These are phyloP conservation scores for Oligia fasciuncula DNA, from an alignment of 2,888 invertebrate genomes.

Conservation along the genomic window DNA sequence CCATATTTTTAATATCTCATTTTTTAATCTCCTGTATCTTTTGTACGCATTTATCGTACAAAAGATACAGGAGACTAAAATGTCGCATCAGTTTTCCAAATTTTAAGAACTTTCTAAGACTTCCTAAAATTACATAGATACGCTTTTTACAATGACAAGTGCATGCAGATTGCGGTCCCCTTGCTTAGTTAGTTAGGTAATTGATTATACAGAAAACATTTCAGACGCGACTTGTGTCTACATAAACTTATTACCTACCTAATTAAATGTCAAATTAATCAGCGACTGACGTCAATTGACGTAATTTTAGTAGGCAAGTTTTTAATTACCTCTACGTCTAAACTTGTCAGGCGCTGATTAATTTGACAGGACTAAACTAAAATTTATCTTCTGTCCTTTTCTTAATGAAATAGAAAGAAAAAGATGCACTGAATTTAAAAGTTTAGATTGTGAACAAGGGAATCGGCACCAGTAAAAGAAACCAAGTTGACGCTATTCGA, in stretches of 20 bases:
- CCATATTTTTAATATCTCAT: background rate
- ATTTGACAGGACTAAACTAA: too few relatives aligned
- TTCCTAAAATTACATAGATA: background rate
- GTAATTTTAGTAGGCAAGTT: too few relatives aligned
- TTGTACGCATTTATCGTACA: background rate
- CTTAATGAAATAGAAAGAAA: too few relatives aligned
- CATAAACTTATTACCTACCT: conserved; percentile 7
- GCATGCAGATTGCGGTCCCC: background rate
- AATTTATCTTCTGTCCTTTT: too few relatives aligned
- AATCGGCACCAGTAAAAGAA: background rate
- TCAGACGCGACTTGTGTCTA: background rate
- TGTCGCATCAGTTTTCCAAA: background rate
- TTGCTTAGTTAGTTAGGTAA: background rate
- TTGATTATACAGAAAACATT: conserved; percentile 23
- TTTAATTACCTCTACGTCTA: too few relatives aligned
- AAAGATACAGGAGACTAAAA: background rate
- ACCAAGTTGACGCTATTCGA: background rate
- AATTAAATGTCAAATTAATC: background rate
- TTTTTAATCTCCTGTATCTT: too few relatives aligned
- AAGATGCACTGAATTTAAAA: too few relatives aligned
- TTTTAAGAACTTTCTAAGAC: background rate
- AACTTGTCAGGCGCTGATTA: too few relatives aligned
- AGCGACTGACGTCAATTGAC: too few relatives aligned
- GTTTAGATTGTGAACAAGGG: too few relatives aligned
- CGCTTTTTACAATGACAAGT: background rate